Evolutionary conservation across 2,113 vertebrate species (phyloP).

Genomic region (Protomyctophum bolini): DNA sequence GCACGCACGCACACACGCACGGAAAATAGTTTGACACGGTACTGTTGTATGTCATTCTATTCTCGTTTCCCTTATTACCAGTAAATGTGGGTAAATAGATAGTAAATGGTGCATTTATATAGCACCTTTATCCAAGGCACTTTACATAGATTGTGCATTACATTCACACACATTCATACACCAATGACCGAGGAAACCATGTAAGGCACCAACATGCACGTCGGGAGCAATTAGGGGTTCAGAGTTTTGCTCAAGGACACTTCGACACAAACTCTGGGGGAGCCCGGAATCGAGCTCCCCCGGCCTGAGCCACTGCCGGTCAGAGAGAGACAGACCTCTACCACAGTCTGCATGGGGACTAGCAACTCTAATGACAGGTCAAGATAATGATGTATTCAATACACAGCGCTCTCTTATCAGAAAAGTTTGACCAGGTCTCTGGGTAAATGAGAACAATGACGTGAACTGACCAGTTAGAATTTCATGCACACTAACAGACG

Average conservation of each 20-base stretch:
- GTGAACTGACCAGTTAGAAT: slow-evolving; percentile 61
- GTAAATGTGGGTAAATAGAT: not conserved
- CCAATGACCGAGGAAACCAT: no score
- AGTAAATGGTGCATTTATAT: not conserved
- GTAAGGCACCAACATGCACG: no score
- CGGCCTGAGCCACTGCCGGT: not conserved
- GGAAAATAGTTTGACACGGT: not conserved
- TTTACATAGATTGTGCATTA: no score
- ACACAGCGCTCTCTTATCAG: slow-evolving; percentile 5
- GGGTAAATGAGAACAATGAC: slow-evolving; percentile 54
- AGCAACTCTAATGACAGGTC: not conserved
- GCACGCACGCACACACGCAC: no score
- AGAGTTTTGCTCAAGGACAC: no score
- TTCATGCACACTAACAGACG: slow-evolving; percentile 64
- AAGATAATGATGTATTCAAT: not conserved
- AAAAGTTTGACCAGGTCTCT: slow-evolving; percentile 28
- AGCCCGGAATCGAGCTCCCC: no score
- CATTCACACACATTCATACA: no score
- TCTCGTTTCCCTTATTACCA: no score
- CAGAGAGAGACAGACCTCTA: not conserved
- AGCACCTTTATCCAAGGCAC: no score
- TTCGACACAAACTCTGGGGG: no score
- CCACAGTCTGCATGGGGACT: not conserved
- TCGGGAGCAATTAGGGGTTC: no score
- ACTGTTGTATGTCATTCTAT: not conserved